Evolutionary conservation across 2,797 vertebrate genomes (phyloP), one percentile per base, ranked within the genome.

Genomic region (Astyanax mexicanus): DNA sequence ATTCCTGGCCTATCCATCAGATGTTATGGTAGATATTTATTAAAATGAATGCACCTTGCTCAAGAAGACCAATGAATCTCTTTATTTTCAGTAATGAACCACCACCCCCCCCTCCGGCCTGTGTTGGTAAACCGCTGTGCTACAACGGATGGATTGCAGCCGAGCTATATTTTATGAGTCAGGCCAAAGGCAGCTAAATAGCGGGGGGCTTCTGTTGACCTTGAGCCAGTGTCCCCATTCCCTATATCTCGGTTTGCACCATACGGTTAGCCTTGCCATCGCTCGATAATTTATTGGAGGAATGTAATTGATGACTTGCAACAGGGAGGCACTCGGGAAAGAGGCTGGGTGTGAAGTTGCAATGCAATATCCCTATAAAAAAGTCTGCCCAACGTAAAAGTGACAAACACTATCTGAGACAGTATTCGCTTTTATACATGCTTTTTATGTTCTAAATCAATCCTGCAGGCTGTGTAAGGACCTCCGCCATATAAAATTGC

Each of bases 271-370:
- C 58, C 79, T 66, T 78, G 72, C 68, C 40, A 29, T 76, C 52
- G 65, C 57, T 78, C 42, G 10, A 44, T 78, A 80, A 83, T 79
- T 83, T 76, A 81, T 80, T 72, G 54, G 60, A 68, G 71, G 69
- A 83, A 79, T 81, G 52, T 67, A 81, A 83, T 52, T 78, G 72
- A 83, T 80, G 75, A 80, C 72, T 52, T 27, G 5, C 38, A 52
- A 61, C 49, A 8, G 21, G 32, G 9, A 32, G 11, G 60, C 9
- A 17, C 35, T 29, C 45, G 67, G 68, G 72, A 72, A 38, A 55
- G 72, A 69, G 10, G 3, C 54, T 37, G 12, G 6, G 32, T 29
- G 35, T 67, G 11, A 52, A 58, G 40, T 32, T 49, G 52, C 42
- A 69, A 52, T 4, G 12, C 29, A 17, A 57, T 60, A 54, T 69